Percentiles rank a stretch among this genome's conserved stretches.
These are phyloP conservation scores for Mobula birostris DNA, from an alignment of 2,113 vertebrate genomes.

Conservation along the genomic window DNA sequence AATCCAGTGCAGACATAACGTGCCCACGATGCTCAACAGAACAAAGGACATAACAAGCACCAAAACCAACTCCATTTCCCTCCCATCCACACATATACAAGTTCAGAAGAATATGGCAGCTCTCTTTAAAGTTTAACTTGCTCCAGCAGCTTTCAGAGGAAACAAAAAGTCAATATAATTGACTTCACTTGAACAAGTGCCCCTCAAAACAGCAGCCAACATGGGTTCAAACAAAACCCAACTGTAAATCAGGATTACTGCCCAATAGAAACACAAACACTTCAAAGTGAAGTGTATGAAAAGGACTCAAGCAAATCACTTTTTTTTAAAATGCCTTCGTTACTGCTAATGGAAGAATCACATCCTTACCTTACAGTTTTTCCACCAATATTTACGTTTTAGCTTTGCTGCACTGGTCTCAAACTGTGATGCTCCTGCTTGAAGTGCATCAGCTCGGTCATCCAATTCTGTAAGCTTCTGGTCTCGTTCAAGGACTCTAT, in stretches of 20 bases:
- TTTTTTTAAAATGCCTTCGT: too few species aligned
- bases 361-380: constrained; percentile 66
- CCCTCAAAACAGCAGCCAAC: background rate
- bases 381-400: constrained; percentile 74
- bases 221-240: background rate
- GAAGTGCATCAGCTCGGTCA: constrained; percentile 84
- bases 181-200: background rate
- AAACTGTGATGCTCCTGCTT: constrained; percentile 90
- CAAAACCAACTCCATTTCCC: too few species aligned
- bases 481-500: constrained; percentile 87
- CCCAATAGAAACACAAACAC: background rate
- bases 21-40: too few species aligned
- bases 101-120: background rate
- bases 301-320: background rate
- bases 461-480: constrained; percentile 89
- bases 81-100: too few species aligned
- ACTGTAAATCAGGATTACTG: background rate
- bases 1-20: too few species aligned
- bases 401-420: constrained; percentile 79
- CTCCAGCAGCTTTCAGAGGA: too few species aligned
- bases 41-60: too few species aligned
- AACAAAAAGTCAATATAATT: background rate
- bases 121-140: background rate
- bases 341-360: background rate
- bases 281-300: background rate